phyloP scores from a whole-genome alignment of 2,797 vertebrate species.

The Neoniphon sammara region DNA sequence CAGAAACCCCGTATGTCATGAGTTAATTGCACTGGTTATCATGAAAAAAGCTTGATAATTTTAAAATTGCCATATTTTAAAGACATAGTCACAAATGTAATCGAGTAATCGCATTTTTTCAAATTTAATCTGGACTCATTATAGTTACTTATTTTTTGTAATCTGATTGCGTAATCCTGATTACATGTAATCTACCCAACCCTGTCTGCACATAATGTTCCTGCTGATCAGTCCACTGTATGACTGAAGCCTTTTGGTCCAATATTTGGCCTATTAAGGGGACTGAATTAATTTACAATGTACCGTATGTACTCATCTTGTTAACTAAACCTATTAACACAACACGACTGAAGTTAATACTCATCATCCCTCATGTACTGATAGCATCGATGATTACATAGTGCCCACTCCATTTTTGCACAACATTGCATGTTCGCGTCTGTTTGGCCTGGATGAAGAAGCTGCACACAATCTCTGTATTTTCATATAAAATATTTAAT shows the following conservation, averaged over 20 bases:
- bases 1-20: no score
- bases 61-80: no score
- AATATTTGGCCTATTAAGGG: neutral
- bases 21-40: no score
- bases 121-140: no score
- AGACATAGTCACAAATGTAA: no score
- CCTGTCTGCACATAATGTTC: constrained; percentile 1
- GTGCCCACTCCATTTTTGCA: neutral
- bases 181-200: no score
- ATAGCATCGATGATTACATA: neutral
- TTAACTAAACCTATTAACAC: constrained; percentile 8
- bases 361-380: neutral
- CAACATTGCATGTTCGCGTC: constrained; percentile 6
- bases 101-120: no score
- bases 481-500: constrained; percentile 67
- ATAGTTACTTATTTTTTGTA: no score
- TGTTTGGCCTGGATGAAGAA: neutral
- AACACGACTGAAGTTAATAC: neutral
- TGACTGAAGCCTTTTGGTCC: neutral
- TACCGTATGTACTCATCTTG: neutral
- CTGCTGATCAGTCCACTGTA: no score
- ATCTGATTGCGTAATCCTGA: no score
- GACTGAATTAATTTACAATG: neutral
- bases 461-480: constrained; percentile 13
- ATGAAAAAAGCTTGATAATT: no score